Evolutionary conservation across 2,888 invertebrate genomes (phyloP).

Genomic region (Oligia latruncula): DNA sequence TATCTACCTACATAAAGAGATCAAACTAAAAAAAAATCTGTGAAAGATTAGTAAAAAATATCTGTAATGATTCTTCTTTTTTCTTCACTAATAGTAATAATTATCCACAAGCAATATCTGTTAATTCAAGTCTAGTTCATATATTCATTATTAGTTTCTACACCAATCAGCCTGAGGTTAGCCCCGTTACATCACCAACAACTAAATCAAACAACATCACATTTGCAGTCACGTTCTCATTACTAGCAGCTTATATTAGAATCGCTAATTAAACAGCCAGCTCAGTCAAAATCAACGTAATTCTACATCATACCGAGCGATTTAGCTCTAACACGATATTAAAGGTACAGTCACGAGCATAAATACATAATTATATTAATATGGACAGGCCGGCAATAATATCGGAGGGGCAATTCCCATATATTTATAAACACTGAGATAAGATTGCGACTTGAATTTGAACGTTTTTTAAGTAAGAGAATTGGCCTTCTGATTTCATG

Average conservation of each 20-base stretch:
- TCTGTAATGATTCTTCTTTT: background rate
- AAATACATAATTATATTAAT: background rate
- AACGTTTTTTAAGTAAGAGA: background rate
- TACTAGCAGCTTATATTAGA: constrained; percentile 44
- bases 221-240: constrained; percentile 49
- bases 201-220: constrained; percentile 23
- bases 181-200: background rate
- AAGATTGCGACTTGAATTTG: background rate
- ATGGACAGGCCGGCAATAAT: background rate
- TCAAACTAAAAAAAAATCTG: background rate
- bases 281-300: constrained; percentile 52
- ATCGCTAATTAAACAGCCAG: constrained; percentile 44
- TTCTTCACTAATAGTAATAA: background rate
- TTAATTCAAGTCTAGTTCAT: background rate
- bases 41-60: background rate
- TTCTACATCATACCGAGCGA: background rate
- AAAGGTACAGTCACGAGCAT: background rate
- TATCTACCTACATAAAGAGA: background rate
- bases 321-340: background rate
- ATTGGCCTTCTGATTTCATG: background rate
- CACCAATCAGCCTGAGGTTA: background rate
- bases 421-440: background rate
- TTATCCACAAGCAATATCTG: background rate
- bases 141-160: background rate
- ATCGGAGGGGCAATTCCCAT: background rate